Evolutionary conservation across 2,888 invertebrate species (phyloP), one percentile per base, ranked within the genome.

Genomic region (Ecdyonurus torrentis): DNA sequence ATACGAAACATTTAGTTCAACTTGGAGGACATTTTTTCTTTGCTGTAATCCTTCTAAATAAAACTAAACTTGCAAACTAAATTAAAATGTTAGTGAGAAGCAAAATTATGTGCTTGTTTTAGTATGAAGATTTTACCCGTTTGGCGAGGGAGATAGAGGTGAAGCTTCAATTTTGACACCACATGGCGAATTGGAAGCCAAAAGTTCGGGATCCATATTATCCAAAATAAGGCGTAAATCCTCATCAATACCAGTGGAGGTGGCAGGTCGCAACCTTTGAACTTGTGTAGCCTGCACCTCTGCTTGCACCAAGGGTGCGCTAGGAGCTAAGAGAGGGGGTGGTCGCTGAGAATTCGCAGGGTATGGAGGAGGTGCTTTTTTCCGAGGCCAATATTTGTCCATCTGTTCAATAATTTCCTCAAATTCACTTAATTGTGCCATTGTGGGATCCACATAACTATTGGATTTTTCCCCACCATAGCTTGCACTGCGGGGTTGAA

Each of bases 151-250:
- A 7, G 55, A 7, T n/a, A 55, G n/a, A 22, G 55, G 55, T 5
- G 55, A 10, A 5, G 55, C 55, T n/a, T 22, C 22, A 5, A 55
- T n/a, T 22, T 55, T 22, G 20, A 55, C 55, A n/a, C 55, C 55
- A 23, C 58, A 55, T 5, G 63, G 62, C 10, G 62, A 53, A 22
- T 52, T 58, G 52, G 61, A 63, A 72, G 81, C 81, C 60, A 81
- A 78, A 71, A 81, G 79, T 67, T 80, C 79, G 22, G 82, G 82
- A 71, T 82, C 81, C 80, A 81, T 80, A 50, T 7, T 55, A 70
- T 82, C 81, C 61, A 82, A 74, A 65, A 81, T 81, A 79, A 81
- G 80, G 71, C 78, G 78, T 62, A 82, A 72, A 71, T 81, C 81
- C 66, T 80, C 79, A 70, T 82, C 81, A 67, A 82, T 81, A 19